phyloP scores from a whole-genome alignment of 2,113 vertebrate species.

The Alligator sinensis region DNA sequence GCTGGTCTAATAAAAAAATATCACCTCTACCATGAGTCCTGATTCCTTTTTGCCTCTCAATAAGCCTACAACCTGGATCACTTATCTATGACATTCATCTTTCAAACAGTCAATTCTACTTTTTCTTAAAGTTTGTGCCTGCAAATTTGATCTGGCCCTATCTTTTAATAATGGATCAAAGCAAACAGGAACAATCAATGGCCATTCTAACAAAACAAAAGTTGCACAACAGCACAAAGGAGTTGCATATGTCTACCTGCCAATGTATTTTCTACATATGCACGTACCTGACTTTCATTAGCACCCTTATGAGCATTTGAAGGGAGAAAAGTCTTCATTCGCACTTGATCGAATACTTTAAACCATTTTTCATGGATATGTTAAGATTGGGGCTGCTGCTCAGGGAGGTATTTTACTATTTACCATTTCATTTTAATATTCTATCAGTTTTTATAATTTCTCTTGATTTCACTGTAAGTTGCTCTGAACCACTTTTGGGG shows the following conservation, averaged over 20 bases:
- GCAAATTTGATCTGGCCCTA: constrained; percentile 61
- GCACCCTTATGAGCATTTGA: constrained; percentile 45
- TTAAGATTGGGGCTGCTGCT: too few species aligned
- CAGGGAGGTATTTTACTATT: too few species aligned
- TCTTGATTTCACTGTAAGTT: too few species aligned
- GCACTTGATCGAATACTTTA: constrained; percentile 18
- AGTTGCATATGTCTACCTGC: constrained; percentile 65
- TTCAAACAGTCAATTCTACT: constrained; percentile 42
- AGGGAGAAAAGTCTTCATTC: constrained; percentile 23
- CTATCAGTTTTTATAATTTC: too few species aligned
- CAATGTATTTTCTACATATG: constrained; percentile 65
- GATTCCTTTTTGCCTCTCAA: too few species aligned
- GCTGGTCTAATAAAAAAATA: too few species aligned
- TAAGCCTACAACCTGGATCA: too few species aligned
- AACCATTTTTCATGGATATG: constrained; percentile 23
- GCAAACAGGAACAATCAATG: not conserved
- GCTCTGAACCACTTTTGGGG: too few species aligned
- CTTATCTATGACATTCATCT: constrained; percentile 58
- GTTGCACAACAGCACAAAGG: constrained; percentile 51
- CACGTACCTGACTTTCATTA: constrained; percentile 42
- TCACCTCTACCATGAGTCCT: too few species aligned
- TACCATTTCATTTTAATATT: too few species aligned
- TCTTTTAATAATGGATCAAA: not conserved
- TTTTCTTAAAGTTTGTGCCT: constrained; percentile 50
- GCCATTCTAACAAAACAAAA: constrained; percentile 35